A percentile compares a stretch with the other conserved stretches of the same genome.
Conservation (phyloP, 2,888 invertebrate species). For the Lithophane semibrunnea region DNA sequence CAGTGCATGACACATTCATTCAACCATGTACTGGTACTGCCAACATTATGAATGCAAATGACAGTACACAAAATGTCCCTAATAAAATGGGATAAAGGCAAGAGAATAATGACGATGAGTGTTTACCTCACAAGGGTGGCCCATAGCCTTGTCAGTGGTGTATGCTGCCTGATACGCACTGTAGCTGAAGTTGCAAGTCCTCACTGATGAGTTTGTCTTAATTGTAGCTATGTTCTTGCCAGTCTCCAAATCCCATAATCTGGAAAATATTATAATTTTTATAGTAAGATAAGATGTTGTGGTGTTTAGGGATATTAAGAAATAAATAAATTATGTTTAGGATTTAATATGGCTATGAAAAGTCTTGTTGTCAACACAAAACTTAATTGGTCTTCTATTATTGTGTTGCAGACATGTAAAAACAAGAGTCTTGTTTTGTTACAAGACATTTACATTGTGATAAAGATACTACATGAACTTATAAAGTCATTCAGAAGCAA, state of each 20-base stretch:
- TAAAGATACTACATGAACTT: too few species aligned
- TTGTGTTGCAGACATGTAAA: neutral
- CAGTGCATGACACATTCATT: neutral
- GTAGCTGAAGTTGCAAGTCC: slow-evolving; percentile 97
- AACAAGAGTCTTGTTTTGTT: too few species aligned
- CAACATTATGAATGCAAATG: neutral
- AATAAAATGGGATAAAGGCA: too few species aligned
- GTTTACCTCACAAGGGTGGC: slow-evolving; percentile 94
- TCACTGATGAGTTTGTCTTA: slow-evolving; percentile 96
- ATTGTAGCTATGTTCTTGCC: slow-evolving; percentile 95
- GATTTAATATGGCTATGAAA: too few species aligned
- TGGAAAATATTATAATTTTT: slow-evolving; percentile 67
- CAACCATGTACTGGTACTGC: neutral
- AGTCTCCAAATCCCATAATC: slow-evolving; percentile 97
- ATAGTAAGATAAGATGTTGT: neutral
- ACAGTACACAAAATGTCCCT: too few species aligned
- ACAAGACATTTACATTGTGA: too few species aligned
- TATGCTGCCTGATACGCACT: slow-evolving; percentile 98
- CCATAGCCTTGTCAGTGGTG: slow-evolving; percentile 98
- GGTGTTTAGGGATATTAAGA: too few species aligned
- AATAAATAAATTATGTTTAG: neutral
- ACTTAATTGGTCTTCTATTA: neutral
- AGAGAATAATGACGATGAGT: neutral
- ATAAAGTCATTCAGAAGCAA: too few species aligned
- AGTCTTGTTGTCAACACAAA: neutral